A percentile compares a stretch with the other conserved stretches of the same genome.
These are phyloP conservation scores for Pelobates fuscus DNA, from an alignment of 2,113 vertebrate genomes.

Conservation along the genomic window DNA sequence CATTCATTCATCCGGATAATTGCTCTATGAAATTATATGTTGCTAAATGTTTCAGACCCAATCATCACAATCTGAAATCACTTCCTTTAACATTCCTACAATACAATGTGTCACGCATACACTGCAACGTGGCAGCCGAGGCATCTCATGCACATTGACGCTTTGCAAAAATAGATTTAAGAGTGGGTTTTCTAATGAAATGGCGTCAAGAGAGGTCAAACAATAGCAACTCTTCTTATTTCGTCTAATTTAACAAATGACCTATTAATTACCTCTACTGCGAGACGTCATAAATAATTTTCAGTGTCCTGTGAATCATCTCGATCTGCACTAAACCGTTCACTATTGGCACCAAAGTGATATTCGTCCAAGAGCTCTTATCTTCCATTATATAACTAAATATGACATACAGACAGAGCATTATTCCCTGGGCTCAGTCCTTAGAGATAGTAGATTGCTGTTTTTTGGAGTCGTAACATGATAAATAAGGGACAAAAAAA, in stretches of 20 bases:
- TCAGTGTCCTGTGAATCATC: neutral
- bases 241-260: conserved; percentile 32
- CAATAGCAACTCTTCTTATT: conserved; percentile 31
- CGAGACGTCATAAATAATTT: conserved; percentile 35
- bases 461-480: too few species aligned
- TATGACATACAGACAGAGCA: too few species aligned
- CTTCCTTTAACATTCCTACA: conserved; percentile 35
- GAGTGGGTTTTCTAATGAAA: conserved; percentile 25
- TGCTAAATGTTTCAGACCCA: neutral
- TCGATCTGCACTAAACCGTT: neutral
- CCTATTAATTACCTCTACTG: conserved; percentile 40
- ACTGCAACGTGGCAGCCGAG: conserved; percentile 14
- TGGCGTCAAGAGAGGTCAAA: conserved; percentile 30
- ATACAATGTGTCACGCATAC: conserved; percentile 28
- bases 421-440: too few species aligned
- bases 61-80: conserved; percentile 4
- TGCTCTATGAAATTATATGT: conserved; percentile 11
- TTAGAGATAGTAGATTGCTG: too few species aligned
- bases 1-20: neutral
- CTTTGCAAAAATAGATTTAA: conserved; percentile 39
- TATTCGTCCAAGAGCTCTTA: too few species aligned
- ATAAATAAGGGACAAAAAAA: too few species aligned
- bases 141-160: conserved; percentile 19
- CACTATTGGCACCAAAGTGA: too few species aligned
- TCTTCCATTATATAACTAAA: too few species aligned